Percentiles rank a stretch among this genome's conserved stretches.
phyloP scores from a whole-genome alignment of 2,797 vertebrate genomes.

The Chiloscyllium punctatum region DNA sequence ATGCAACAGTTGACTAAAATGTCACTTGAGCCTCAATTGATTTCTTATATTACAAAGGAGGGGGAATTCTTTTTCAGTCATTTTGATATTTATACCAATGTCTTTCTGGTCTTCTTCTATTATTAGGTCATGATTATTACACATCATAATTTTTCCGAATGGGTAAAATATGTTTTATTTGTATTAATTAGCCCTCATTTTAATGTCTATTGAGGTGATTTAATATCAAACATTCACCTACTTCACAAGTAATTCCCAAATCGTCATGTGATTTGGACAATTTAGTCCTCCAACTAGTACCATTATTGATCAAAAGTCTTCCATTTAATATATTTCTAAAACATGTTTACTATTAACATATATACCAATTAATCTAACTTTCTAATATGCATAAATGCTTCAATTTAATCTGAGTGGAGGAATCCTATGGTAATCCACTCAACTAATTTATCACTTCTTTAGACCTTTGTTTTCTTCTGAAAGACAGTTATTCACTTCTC shows the following conservation, averaged over 20 bases:
- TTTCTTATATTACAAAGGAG: neutral
- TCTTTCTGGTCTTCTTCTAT: too few species aligned
- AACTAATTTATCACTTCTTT: neutral
- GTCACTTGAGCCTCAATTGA: neutral
- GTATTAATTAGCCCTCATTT: neutral
- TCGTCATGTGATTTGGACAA: neutral
- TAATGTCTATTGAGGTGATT: neutral
- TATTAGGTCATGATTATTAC: too few species aligned
- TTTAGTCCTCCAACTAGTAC: neutral
- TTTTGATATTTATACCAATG: neutral
- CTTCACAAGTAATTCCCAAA: neutral
- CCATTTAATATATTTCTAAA: neutral
- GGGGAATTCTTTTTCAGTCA: neutral
- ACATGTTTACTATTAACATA: neutral
- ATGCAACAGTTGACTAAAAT: constrained; percentile 25
- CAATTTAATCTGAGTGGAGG: neutral
- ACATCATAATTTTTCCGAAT: too few species aligned
- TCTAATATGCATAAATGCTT: neutral
- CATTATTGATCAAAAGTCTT: neutral
- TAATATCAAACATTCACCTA: neutral
- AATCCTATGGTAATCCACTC: neutral
- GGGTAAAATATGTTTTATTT: neutral
- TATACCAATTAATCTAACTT: neutral
- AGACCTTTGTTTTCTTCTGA: neutral
- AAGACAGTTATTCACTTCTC: too few species aligned